A percentile compares a stretch with the other conserved stretches of the same genome.
These are phyloP conservation scores for Metallyticus violacea DNA, from an alignment of 2,888 invertebrate species.

Conservation along the genomic window DNA sequence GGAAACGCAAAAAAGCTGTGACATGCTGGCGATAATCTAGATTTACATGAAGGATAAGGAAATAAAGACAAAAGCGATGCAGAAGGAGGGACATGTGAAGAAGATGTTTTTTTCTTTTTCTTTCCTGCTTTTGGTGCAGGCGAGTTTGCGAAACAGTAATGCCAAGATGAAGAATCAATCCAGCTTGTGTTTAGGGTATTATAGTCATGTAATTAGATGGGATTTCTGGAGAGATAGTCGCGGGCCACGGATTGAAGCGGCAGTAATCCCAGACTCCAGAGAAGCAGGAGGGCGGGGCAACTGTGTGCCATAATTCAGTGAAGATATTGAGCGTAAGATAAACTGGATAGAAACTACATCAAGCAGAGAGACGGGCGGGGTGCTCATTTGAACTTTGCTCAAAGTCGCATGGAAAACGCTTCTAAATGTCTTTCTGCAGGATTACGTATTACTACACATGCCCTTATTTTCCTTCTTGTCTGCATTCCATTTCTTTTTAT, in stretches of 20 bases:
- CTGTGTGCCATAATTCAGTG: slow-evolving; percentile 25
- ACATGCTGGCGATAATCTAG: neutral
- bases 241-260: neutral
- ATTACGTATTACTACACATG: slow-evolving; percentile 13
- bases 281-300: neutral
- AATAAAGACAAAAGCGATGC: neutral
- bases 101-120: neutral
- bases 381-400: slow-evolving; percentile 26
- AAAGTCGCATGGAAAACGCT: slow-evolving; percentile 26
- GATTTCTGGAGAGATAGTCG: neutral
- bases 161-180: neutral
- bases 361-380: neutral
- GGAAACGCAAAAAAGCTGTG: no score
- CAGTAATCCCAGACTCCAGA: neutral
- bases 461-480: neutral
- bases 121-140: no score
- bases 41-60: neutral
- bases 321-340: slow-evolving; percentile 32
- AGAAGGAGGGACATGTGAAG: neutral
- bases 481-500: neutral
- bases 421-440: slow-evolving; percentile 28
- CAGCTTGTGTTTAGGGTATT: neutral
- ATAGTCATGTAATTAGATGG: neutral
- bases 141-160: no score
- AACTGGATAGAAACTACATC: slow-evolving; percentile 10